Conservation (phyloP, 2,797 vertebrate species). For the Leuciscus waleckii region DNA sequence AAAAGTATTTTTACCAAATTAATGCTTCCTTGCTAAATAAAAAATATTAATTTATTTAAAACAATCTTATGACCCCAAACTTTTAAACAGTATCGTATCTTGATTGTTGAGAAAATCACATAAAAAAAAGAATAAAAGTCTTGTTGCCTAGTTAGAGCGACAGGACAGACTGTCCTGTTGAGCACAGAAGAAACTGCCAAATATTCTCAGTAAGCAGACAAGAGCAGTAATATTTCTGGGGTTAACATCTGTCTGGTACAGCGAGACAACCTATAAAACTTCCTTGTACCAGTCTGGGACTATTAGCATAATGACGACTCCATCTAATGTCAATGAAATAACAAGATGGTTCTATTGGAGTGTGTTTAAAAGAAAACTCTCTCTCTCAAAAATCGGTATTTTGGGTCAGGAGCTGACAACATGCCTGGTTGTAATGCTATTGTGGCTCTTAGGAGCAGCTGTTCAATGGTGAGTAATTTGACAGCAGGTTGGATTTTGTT, state of each 20-base stretch:
- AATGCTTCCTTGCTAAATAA: too few species aligned
- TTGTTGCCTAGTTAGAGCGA: neutral
- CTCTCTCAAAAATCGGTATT: conserved; percentile 5
- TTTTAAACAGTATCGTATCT: too few species aligned
- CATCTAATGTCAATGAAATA: conserved; percentile 9
- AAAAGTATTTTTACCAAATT: neutral
- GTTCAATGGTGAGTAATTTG: conserved; percentile 54
- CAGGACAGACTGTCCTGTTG: conserved; percentile 13
- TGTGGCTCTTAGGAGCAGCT: conserved; percentile 42
- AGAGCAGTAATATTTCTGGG: neutral
- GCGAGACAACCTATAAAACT: neutral
- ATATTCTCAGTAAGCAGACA: neutral
- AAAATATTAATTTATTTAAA: too few species aligned
- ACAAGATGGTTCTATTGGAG: neutral
- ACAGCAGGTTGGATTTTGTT: conserved; percentile 56
- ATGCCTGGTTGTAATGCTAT: conserved; percentile 41
- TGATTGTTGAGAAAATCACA: too few species aligned
- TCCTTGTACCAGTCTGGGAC: neutral
- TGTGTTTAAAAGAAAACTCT: conserved; percentile 23
- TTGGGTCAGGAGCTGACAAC: conserved; percentile 40
- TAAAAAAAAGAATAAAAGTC: neutral
- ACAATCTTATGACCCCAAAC: too few species aligned
- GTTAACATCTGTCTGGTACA: neutral
- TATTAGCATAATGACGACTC: neutral
- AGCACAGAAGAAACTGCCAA: conserved; percentile 9